These are phyloP conservation scores for Spermophilus dauricus DNA, from an alignment of 2,113 vertebrate genomes.

Conservation along the genomic window DNA sequence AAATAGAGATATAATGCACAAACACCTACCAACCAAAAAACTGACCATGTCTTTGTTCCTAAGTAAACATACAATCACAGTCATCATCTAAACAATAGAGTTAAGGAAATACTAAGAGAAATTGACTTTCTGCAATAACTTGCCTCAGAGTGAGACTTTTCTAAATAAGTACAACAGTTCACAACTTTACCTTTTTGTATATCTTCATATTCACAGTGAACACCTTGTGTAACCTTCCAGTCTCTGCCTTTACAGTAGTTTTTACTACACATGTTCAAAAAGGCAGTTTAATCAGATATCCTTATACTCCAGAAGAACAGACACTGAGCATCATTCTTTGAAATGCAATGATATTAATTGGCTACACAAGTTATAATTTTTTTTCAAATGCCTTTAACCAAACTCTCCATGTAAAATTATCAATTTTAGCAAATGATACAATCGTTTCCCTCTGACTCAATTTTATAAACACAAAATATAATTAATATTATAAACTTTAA, in stretches of 20 bases:
- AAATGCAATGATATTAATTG: background rate
- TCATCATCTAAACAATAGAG: background rate
- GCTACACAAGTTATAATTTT: background rate
- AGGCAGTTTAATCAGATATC: background rate
- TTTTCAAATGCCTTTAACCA: background rate
- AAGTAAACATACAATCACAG: background rate
- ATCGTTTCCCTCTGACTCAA: background rate
- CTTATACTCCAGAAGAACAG: background rate
- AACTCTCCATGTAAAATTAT: background rate
- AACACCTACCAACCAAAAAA: background rate
- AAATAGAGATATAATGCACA: background rate
- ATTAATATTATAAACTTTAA: background rate
- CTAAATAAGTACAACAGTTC: background rate
- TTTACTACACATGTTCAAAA: background rate
- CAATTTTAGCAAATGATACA: background rate
- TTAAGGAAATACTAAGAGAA: background rate
- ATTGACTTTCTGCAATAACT: background rate
- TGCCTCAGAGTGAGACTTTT: background rate
- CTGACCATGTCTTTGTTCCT: background rate
- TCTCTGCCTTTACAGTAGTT: background rate
- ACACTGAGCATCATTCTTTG: background rate
- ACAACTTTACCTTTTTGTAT: background rate
- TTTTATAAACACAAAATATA: slow-evolving; percentile 28
- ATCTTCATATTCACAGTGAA: background rate
- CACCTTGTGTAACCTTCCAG: background rate